Percentiles rank a stretch among this genome's conserved stretches.
These are phyloP conservation scores for Ciconia boyciana DNA, from an alignment of 2,113 vertebrate genomes.

Conservation along the genomic window DNA sequence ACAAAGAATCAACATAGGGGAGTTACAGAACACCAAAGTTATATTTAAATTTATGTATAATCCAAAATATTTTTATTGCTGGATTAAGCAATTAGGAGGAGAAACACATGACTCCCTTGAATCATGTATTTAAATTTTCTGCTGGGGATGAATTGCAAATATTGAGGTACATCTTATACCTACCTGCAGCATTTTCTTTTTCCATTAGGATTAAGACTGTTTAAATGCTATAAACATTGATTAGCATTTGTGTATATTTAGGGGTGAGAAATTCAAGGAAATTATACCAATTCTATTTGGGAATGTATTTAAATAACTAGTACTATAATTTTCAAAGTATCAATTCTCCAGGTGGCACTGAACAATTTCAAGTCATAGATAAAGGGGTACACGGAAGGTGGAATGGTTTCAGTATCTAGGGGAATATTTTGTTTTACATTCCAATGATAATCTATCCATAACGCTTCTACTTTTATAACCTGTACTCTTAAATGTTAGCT, in stretches of 20 bases:
- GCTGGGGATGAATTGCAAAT: neutral
- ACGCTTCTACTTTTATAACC: neutral
- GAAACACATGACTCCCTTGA: neutral
- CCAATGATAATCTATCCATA: neutral
- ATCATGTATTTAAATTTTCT: conserved; percentile 22
- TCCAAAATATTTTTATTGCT: neutral
- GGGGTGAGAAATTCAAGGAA: neutral
- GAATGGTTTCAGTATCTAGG: neutral
- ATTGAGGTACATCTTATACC: neutral
- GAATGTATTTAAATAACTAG: neutral
- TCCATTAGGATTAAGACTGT: conserved; percentile 3
- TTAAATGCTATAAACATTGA: neutral
- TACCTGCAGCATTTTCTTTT: neutral
- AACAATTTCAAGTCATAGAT: neutral
- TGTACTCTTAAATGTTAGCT: neutral
- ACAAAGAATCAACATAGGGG: neutral
- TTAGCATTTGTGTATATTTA: neutral
- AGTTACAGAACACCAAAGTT: neutral
- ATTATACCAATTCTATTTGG: neutral
- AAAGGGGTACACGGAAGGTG: neutral
- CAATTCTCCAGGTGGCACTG: neutral
- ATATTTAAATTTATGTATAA: neutral
- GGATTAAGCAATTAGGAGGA: conserved; percentile 24
- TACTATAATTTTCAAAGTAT: neutral
- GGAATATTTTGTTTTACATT: neutral